phyloP scores from a whole-genome alignment of 2,113 vertebrate species.

The Dipodomys spectabilis region DNA sequence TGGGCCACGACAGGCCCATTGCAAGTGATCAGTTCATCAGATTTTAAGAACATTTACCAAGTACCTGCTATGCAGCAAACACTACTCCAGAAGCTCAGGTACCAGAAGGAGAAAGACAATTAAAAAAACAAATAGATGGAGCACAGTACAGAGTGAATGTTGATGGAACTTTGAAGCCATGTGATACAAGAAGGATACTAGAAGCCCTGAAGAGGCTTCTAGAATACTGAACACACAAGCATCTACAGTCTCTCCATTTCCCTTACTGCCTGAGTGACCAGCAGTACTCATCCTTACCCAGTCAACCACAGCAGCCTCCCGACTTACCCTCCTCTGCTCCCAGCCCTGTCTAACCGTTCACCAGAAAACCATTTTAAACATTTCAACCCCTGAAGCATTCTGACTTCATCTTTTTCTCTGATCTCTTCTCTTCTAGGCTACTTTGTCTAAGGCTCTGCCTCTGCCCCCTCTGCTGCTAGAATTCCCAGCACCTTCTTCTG shows the following conservation, averaged over 20 bases:
- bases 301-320: not conserved
- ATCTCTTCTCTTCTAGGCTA: not conserved
- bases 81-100: not conserved
- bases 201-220: no score
- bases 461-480: not conserved
- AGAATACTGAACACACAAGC: no score
- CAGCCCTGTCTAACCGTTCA: not conserved
- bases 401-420: not conserved
- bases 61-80: not conserved
- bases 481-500: not conserved
- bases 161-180: rapidly evolving
- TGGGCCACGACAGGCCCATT: not conserved
- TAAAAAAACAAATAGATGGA: not conserved
- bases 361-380: not conserved
- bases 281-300: not conserved
- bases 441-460: not conserved
- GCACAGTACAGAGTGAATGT: not conserved
- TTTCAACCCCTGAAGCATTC: not conserved
- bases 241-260: not conserved
- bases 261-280: not conserved
- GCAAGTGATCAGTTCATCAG: not conserved
- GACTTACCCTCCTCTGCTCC: no score
- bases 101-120: not conserved
- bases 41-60: not conserved
- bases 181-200: no score